phyloP scores from a whole-genome alignment of 53 echinoderm and acorn worm genomes.

The Luidia sarsii region DNA sequence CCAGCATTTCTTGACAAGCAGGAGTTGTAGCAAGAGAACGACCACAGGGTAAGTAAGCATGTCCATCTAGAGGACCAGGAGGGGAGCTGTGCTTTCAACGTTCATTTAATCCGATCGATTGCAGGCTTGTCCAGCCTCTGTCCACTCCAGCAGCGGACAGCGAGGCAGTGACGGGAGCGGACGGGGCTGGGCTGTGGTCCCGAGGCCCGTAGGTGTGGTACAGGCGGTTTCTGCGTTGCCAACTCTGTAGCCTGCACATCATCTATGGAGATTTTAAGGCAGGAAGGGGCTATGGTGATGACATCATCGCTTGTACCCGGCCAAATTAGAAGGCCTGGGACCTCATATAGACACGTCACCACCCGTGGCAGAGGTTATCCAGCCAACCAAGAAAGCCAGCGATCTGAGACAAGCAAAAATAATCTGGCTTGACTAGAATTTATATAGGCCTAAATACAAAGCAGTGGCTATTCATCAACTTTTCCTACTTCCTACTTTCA shows the following conservation, averaged over 20 bases:
- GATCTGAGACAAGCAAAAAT: too few relatives aligned
- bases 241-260: not conserved
- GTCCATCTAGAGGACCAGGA: constrained; percentile 13
- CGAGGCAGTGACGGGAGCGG: not conserved
- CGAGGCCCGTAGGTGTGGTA: not conserved
- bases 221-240: not conserved
- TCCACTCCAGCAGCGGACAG: not conserved
- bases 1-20: not conserved
- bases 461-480: too few relatives aligned
- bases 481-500: too few relatives aligned
- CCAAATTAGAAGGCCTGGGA: constrained; percentile 17
- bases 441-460: too few relatives aligned
- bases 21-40: not conserved
- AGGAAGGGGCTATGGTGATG: constrained; percentile 22
- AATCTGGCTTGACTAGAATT: too few relatives aligned
- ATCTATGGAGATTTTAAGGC: not conserved
- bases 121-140: not conserved
- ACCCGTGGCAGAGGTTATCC: too few relatives aligned
- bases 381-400: too few relatives aligned
- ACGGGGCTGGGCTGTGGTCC: not conserved
- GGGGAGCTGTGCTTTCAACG: not conserved
- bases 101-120: not conserved
- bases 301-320: constrained; percentile 8
- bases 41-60: not conserved
- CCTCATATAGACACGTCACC: constrained; percentile 27